Evolutionary conservation across 2,888 invertebrate genomes (phyloP).

Genomic region (Dioctria linearis): DNA sequence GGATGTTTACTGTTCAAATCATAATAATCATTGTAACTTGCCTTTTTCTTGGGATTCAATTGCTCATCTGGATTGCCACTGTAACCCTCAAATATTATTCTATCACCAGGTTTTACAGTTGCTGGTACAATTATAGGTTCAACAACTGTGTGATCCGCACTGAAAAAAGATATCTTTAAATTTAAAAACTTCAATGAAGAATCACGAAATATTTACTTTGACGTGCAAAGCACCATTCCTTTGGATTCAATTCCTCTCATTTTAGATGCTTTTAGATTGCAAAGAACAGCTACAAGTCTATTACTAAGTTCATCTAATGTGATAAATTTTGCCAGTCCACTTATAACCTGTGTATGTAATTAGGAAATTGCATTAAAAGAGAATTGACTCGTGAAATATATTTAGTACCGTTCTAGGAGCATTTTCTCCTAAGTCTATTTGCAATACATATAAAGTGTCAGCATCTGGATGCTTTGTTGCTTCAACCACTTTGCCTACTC

Average conservation of each 20-base stretch:
- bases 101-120: slow-evolving; percentile 85
- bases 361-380: background rate
- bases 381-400: background rate
- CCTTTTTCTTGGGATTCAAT: slow-evolving; percentile 95
- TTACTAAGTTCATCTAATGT: slow-evolving; percentile 92
- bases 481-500: slow-evolving; percentile 89
- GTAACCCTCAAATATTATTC: slow-evolving; percentile 87
- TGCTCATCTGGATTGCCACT: slow-evolving; percentile 87
- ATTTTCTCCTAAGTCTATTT: slow-evolving; percentile 89
- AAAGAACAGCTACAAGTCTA: slow-evolving; percentile 91
- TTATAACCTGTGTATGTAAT: slow-evolving; percentile 73
- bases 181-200: background rate
- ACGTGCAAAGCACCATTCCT: slow-evolving; percentile 96
- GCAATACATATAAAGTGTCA: slow-evolving; percentile 91
- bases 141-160: slow-evolving; percentile 84
- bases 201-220: slow-evolving; percentile 72
- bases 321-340: slow-evolving; percentile 93
- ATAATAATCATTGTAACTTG: slow-evolving; percentile 65
- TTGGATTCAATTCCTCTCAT: slow-evolving; percentile 93
- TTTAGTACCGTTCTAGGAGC: slow-evolving; percentile 74
- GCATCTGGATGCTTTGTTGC: slow-evolving; percentile 93
- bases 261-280: slow-evolving; percentile 97
- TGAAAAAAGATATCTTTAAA: slow-evolving; percentile 62
- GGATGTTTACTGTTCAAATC: no score
- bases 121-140: slow-evolving; percentile 88